These are phyloP conservation scores for Zaprionus lachaisei DNA, from an alignment of 1,140 invertebrate species.

Conservation along the genomic window DNA sequence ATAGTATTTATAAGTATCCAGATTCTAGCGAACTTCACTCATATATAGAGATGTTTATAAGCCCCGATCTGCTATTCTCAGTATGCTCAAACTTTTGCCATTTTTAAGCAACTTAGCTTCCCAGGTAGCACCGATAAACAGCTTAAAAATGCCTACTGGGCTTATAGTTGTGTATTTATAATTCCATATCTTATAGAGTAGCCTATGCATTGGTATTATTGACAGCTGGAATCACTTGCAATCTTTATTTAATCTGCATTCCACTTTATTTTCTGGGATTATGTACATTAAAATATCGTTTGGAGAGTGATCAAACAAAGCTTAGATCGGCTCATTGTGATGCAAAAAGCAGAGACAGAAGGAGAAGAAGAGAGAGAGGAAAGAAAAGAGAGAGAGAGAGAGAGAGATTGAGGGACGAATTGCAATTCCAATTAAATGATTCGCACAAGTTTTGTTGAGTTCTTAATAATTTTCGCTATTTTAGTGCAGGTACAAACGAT, in stretches of 20 bases:
- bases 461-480: slow-evolving; percentile 47
- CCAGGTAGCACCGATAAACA: too few species aligned
- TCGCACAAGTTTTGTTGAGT: slow-evolving; percentile 21
- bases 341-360: background rate
- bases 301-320: background rate
- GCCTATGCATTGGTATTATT: background rate
- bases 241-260: background rate
- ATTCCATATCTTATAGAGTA: background rate
- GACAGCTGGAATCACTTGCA: background rate
- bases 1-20: too few species aligned
- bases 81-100: too few species aligned
- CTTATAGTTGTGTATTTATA: too few species aligned
- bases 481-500: slow-evolving; percentile 17
- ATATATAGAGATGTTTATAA: too few species aligned
- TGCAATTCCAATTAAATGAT: slow-evolving; percentile 15
- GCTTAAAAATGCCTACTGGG: too few species aligned
- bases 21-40: too few species aligned
- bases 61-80: too few species aligned
- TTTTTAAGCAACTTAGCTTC: too few species aligned
- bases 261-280: background rate
- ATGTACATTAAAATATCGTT: background rate
- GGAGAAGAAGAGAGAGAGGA: background rate
- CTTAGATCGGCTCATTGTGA: background rate
- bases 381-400: background rate
- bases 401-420: background rate